Evolutionary conservation across 2,113 vertebrate genomes (phyloP).

Genomic region (Pachyramphus minor): DNA sequence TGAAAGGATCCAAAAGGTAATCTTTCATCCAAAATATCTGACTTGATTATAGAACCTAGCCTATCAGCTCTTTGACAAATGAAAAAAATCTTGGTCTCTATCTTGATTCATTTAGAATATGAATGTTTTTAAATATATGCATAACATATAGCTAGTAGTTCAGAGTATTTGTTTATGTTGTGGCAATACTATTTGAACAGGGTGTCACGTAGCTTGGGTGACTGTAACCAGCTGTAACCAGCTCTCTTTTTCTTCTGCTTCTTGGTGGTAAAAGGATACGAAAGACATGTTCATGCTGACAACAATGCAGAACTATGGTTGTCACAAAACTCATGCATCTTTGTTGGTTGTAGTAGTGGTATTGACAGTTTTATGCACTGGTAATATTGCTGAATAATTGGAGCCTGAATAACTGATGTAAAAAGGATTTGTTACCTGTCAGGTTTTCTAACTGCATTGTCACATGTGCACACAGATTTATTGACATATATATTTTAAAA

Average conservation of each 20-base stretch:
- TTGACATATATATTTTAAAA: not conserved
- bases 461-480: not conserved
- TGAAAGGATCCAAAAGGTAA: not conserved
- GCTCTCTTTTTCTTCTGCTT: not conserved
- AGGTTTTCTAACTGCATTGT: not conserved
- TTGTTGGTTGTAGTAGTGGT: not conserved
- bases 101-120: not conserved
- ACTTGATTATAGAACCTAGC: not conserved
- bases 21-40: not conserved
- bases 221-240: not conserved
- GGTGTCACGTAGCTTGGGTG: not conserved
- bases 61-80: not conserved
- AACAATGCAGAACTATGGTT: not conserved
- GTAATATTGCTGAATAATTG: not conserved
- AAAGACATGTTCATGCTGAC: fast-evolving
- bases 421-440: not conserved
- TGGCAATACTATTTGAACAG: not conserved
- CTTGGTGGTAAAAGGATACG: not conserved
- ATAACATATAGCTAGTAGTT: not conserved
- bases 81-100: not conserved
- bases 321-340: fast-evolving
- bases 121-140: not conserved
- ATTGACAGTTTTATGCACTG: not conserved
- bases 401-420: not conserved
- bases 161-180: not conserved